These are phyloP conservation scores for Corydoras maculifer DNA, from an alignment of 2,113 vertebrate genomes.

Conservation along the genomic window DNA sequence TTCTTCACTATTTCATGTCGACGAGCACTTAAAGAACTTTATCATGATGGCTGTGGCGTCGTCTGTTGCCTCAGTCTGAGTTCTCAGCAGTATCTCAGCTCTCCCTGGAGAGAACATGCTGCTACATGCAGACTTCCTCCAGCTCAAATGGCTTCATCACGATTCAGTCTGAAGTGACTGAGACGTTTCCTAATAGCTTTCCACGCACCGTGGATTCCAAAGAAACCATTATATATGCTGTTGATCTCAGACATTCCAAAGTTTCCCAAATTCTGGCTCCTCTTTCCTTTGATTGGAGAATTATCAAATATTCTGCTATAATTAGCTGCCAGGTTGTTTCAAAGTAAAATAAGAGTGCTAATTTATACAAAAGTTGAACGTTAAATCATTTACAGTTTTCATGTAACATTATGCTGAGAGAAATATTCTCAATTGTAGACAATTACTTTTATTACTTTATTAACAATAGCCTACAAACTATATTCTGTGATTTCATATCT, in stretches of 20 bases:
- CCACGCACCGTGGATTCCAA: background rate
- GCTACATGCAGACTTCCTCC: conserved; percentile 13
- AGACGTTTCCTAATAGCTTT: background rate
- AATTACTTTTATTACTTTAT: no score
- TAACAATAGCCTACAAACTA: no score
- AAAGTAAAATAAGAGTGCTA: no score
- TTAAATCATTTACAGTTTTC: no score
- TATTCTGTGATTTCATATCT: no score
- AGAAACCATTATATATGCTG: background rate
- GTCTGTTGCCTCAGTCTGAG: background rate
- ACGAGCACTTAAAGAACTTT: background rate
- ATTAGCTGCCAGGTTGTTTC: no score
- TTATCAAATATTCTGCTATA: no score
- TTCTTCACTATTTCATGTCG: conserved; percentile 17
- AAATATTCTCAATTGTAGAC: no score
- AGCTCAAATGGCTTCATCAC: conserved; percentile 9
- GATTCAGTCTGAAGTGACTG: conserved; percentile 5
- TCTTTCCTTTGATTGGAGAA: no score
- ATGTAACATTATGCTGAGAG: no score
- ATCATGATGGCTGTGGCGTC: background rate
- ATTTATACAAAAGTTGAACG: no score
- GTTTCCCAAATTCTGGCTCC: no score
- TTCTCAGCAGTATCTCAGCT: background rate
- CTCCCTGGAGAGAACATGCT: conserved; percentile 33
- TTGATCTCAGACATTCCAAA: background rate